Evolutionary conservation across 1,140 invertebrate genomes (phyloP).

Genomic region (Amphibalanus amphitrite): DNA sequence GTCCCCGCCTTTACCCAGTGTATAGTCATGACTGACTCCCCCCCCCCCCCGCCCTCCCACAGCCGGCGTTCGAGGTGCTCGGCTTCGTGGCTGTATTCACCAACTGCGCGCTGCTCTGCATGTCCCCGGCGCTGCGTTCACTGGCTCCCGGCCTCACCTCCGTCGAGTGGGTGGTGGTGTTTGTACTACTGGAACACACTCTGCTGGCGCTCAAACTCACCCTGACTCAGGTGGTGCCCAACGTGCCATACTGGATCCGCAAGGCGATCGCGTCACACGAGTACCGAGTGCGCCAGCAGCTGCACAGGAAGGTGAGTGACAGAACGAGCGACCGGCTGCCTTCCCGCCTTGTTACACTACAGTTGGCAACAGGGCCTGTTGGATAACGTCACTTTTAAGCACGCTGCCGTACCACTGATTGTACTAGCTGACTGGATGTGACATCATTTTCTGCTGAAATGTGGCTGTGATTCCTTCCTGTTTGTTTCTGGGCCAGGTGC

Average conservation of each 20-base stretch:
- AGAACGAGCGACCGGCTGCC: too few relatives aligned
- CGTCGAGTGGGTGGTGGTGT: slow-evolving; percentile 65
- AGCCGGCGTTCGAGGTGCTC: slow-evolving; percentile 85
- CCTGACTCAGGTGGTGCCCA: slow-evolving; percentile 70
- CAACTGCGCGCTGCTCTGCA: slow-evolving; percentile 82
- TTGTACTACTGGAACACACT: slow-evolving; percentile 75
- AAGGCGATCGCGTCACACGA: slow-evolving; percentile 35
- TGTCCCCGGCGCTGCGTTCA: slow-evolving; percentile 73
- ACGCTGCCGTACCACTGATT: too few relatives aligned
- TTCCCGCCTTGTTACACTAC: too few relatives aligned
- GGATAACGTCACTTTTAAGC: too few relatives aligned
- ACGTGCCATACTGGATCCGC: slow-evolving; percentile 77
- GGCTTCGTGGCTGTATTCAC: slow-evolving; percentile 82
- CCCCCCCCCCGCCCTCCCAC: too few relatives aligned
- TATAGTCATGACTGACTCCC: too few relatives aligned
- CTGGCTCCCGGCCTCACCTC: slow-evolving; percentile 65
- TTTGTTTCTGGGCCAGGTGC: too few relatives aligned
- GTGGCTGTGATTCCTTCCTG: too few relatives aligned
- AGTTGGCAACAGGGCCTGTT: too few relatives aligned
- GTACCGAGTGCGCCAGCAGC: slow-evolving; percentile 12
- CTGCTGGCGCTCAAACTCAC: slow-evolving; percentile 63
- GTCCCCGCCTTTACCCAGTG: too few relatives aligned
- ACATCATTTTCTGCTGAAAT: too few relatives aligned
- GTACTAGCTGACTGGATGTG: too few relatives aligned
- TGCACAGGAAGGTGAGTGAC: slow-evolving; percentile 7